Evolutionary conservation across 2,113 vertebrate genomes (phyloP).

Genomic region (Aythya baeri): DNA sequence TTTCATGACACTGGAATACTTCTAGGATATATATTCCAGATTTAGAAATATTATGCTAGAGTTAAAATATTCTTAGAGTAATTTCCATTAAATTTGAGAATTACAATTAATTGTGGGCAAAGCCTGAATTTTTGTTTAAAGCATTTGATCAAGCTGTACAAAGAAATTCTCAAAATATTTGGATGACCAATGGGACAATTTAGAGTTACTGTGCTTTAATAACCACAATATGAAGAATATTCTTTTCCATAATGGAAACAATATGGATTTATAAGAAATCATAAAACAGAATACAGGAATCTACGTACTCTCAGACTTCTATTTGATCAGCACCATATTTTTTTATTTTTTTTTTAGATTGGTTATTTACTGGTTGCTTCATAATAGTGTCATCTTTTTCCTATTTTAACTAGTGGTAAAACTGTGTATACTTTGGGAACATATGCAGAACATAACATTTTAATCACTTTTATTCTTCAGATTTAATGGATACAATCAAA

Average conservation of each 20-base stretch:
- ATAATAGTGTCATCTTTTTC: background rate
- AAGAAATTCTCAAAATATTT: background rate
- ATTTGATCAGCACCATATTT: background rate
- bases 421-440: background rate
- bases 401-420: background rate
- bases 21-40: background rate
- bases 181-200: background rate
- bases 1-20: background rate
- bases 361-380: background rate
- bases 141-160: background rate
- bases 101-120: background rate
- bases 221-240: background rate
- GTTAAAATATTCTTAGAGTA: background rate
- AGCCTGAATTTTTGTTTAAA: background rate
- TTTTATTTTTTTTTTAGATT: background rate
- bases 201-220: background rate
- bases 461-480: conserved; percentile 5
- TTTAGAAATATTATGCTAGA: background rate
- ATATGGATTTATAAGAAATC: background rate
- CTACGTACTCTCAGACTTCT: background rate
- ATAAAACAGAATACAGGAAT: background rate
- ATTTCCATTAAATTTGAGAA: background rate
- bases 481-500: conserved; percentile 29
- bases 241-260: background rate
- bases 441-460: conserved; percentile 31